Evolutionary conservation across 2,113 vertebrate genomes (phyloP).

Genomic region (Corydoras sp.): DNA sequence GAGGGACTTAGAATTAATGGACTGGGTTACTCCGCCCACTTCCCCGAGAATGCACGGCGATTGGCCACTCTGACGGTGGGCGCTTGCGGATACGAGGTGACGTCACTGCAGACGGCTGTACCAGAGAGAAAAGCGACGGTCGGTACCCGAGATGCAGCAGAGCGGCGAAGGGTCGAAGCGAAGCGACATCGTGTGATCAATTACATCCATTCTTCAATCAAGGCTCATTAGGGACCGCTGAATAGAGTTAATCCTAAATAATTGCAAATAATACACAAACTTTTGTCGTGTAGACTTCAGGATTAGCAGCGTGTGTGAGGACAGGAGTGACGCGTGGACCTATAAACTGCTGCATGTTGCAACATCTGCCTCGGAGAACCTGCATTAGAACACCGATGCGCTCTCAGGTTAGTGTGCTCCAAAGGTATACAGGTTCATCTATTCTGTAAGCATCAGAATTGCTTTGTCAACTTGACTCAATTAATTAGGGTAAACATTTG

Average conservation of each 20-base stretch:
- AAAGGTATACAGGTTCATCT: constrained; percentile 20
- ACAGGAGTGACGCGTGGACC: constrained; percentile 19
- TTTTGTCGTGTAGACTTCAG: background rate
- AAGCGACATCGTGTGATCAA: constrained; percentile 10
- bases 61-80: constrained; percentile 24
- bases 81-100: background rate
- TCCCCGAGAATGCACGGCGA: constrained; percentile 2
- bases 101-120: constrained; percentile 37
- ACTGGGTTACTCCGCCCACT: background rate
- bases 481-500: background rate
- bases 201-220: constrained; percentile 24
- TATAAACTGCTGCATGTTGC: constrained; percentile 27
- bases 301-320: constrained; percentile 15
- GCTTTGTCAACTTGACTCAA: background rate
- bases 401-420: background rate
- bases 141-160: constrained; percentile 20
- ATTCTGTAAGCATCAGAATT: no score
- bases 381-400: constrained; percentile 16
- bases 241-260: background rate
- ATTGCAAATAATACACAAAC: background rate
- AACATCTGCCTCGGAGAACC: constrained; percentile 7
- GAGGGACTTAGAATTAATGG: background rate
- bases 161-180: constrained; percentile 1
- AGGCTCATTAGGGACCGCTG: constrained; percentile 19
- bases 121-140: constrained; percentile 29